Conservation (phyloP, 2,113 vertebrate species). For the Lampris megalopsis region DNA sequence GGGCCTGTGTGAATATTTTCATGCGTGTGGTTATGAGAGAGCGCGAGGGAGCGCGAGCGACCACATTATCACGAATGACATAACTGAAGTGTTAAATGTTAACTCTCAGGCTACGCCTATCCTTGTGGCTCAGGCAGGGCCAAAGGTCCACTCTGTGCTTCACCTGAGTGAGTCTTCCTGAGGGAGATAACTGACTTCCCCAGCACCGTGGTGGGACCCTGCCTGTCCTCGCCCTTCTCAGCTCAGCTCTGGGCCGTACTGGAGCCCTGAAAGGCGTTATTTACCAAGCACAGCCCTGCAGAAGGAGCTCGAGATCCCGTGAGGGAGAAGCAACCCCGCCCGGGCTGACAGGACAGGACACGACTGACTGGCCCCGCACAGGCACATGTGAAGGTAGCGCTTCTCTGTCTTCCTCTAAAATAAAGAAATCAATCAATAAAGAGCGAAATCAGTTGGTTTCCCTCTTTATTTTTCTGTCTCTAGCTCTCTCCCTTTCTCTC, state of each 20-base stretch:
- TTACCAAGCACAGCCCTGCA: not conserved
- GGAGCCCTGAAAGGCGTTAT: slow-evolving; percentile 30
- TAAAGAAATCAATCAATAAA: too few relatives aligned
- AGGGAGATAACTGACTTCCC: slow-evolving; percentile 44
- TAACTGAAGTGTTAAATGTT: slow-evolving; percentile 76
- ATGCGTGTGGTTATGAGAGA: not conserved
- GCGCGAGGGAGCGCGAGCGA: not conserved
- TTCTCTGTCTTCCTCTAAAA: not conserved
- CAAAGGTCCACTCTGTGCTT: slow-evolving; percentile 64
- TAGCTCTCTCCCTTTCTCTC: not conserved
- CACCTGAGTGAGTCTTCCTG: slow-evolving; percentile 54
- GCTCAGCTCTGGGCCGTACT: not conserved
- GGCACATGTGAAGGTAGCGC: not conserved
- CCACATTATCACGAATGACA: slow-evolving; percentile 50
- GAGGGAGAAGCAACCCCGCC: not conserved
- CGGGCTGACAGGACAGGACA: not conserved
- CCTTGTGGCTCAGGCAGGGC: slow-evolving; percentile 25
- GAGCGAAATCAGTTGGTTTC: not conserved
- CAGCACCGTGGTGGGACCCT: slow-evolving; percentile 5
- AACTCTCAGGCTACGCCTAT: slow-evolving; percentile 65
- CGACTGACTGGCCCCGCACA: not conserved
- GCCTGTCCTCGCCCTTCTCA: slow-evolving; percentile 25
- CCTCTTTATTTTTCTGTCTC: not conserved
- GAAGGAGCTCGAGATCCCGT: slow-evolving; percentile 6
- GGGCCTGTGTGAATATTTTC: not conserved